Base-by-base conservation (phyloP, 2,113 vertebrate species). In the Pampusana beccarii region DNA sequence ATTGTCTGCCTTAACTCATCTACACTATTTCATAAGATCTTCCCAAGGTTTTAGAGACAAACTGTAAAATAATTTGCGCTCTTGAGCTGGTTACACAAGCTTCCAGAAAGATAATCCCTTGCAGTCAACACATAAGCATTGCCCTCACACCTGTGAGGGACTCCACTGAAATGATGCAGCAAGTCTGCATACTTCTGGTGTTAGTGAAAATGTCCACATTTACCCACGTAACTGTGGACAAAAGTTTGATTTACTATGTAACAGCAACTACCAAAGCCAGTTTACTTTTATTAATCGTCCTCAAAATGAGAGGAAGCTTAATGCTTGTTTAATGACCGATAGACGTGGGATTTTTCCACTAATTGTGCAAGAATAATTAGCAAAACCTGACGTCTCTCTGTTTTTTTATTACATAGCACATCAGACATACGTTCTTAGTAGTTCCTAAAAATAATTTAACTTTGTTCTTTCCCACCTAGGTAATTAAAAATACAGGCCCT, bases 381-480 rank as follows among this genome's bases (percentile, higher is more conserved):
- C 29, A 86, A 90, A 78, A 73, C 62, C 28, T 9, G 11, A 70
- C 33, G 78, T 72, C 11, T 65, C 18, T 71, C 5, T 73, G 12
- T 0, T 7, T 81, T 91, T 82, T 86, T 53, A 72, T 74, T 91
- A 53, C 40, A 50, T 25, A 74, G 33, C 3, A 80, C 42, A 78
- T 56, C 51, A 92, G 65, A 78, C 29, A 21, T 24, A 60, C 16
- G n/a, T 80, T 86, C 34, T 84, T 21, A 81, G 61, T 60, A 61
- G 33, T 73, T 95, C 54, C n/a, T 72, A 86, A 81, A 92, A 91
- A 75, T 71, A 71, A 83, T 69, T 71, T 84, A 84, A 64, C 48
- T 93, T 91, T 58, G 9, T 72, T 84, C 16, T 86, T 94, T 84
- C 75, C 34, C 26, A 69, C 20, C 13, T 65, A 54, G 13, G 13